Percentiles rank a stretch among this genome's conserved stretches.
Evolutionary conservation across 1,140 invertebrate genomes (phyloP).

Genomic region (Delia radicum): DNA sequence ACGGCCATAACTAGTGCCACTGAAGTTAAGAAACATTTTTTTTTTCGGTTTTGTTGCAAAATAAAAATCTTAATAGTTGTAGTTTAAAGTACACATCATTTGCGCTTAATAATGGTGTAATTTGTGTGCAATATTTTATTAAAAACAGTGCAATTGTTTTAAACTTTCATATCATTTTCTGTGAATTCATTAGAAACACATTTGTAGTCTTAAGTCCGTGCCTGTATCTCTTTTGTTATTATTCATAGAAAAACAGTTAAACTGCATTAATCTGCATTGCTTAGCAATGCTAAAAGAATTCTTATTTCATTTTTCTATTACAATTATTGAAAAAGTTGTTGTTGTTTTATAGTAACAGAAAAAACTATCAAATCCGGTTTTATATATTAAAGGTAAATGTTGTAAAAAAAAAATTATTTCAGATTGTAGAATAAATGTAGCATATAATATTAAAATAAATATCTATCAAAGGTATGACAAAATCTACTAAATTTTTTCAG

Average conservation of each 20-base stretch:
- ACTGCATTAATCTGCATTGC: conserved; percentile 19
- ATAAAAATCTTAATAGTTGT: too few relatives aligned
- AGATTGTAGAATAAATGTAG: not conserved
- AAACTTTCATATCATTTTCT: conserved; percentile 12
- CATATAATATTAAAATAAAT: not conserved
- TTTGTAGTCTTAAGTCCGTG: not conserved
- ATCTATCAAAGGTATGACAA: too few relatives aligned
- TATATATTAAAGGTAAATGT: not conserved
- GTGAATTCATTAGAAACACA: not conserved
- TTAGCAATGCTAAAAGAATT: conserved; percentile 21
- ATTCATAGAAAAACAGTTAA: conserved; percentile 17
- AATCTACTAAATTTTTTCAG: too few relatives aligned
- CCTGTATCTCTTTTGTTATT: not conserved
- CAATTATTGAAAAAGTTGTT: not conserved
- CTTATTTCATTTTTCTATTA: too few relatives aligned
- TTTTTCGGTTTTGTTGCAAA: too few relatives aligned
- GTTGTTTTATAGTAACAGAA: not conserved
- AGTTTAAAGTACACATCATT: too few relatives aligned
- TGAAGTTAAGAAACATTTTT: too few relatives aligned
- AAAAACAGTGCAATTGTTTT: conserved; percentile 7
- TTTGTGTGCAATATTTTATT: too few relatives aligned
- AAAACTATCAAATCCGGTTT: conserved; percentile 13
- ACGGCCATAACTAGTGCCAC: too few relatives aligned
- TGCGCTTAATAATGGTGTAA: too few relatives aligned
- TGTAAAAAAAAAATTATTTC: not conserved